These are phyloP conservation scores for Pseudanteris insignis DNA, from an alignment of 2,888 invertebrate genomes.

Conservation along the genomic window DNA sequence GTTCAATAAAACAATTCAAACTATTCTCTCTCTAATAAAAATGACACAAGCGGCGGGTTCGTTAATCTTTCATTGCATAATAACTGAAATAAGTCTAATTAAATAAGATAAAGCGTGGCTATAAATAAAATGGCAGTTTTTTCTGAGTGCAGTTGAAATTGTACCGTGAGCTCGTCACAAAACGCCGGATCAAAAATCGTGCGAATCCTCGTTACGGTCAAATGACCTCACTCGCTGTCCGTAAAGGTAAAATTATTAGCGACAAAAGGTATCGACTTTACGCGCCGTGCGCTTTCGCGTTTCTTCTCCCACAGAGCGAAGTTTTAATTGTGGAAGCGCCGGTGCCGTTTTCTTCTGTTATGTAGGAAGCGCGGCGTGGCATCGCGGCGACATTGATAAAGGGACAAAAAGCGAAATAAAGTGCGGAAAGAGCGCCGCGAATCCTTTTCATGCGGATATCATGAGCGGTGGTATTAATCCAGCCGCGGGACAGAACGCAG, in stretches of 20 bases:
- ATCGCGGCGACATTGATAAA: conserved; percentile 41
- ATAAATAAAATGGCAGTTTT: conserved; percentile 20
- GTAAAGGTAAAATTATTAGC: conserved; percentile 36
- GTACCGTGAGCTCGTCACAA: conserved; percentile 22
- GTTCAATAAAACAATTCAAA: too few relatives aligned
- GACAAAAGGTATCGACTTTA: conserved; percentile 38
- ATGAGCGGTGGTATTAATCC: conserved; percentile 43
- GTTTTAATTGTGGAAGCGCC: conserved; percentile 53
- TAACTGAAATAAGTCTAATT: conserved; percentile 11
- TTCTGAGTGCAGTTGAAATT: conserved; percentile 4
- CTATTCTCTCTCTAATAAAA: too few relatives aligned
- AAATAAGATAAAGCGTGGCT: conserved; percentile 9
- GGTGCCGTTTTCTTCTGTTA: conserved; percentile 47
- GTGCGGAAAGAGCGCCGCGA: conserved; percentile 44
- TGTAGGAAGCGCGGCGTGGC: conserved; percentile 49
- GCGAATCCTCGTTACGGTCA: conserved; percentile 17
- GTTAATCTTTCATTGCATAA: not conserved
- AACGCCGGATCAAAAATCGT: conserved; percentile 25
- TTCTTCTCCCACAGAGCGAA: conserved; percentile 28
- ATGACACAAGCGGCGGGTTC: too few relatives aligned
- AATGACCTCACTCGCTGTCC: conserved; percentile 1
- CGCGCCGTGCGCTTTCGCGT: conserved; percentile 10
- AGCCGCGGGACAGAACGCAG: conserved; percentile 41
- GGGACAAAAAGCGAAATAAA: conserved; percentile 46
- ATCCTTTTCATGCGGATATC: conserved; percentile 47